Conservation (phyloP, 2,113 vertebrate species). For the Nothobranchius kuhntae region DNA sequence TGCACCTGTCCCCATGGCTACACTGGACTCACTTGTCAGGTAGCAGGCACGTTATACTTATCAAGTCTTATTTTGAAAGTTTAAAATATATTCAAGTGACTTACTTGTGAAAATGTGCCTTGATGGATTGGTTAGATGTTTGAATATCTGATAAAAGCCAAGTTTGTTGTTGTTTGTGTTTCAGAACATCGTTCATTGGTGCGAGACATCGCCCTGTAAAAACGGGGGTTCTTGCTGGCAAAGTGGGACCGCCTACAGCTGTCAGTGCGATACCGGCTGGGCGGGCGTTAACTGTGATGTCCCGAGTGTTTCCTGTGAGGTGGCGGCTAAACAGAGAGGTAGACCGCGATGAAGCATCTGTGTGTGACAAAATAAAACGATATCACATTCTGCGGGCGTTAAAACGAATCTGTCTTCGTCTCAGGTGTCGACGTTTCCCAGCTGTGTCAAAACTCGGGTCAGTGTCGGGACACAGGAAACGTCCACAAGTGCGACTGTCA, state of each 20-base stretch:
- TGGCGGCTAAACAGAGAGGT: slow-evolving; percentile 93
- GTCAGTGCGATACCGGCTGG: slow-evolving; percentile 90
- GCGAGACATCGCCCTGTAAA: slow-evolving; percentile 92
- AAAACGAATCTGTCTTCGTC: neutral
- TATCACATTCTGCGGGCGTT: too few relatives aligned
- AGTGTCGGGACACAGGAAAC: slow-evolving; percentile 88
- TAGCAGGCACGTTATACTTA: slow-evolving; percentile 42
- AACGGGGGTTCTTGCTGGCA: slow-evolving; percentile 93
- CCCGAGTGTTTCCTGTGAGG: slow-evolving; percentile 94
- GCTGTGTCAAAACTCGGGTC: slow-evolving; percentile 89
- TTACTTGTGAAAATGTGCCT: neutral
- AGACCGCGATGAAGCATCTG: neutral
- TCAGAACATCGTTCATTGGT: slow-evolving; percentile 93
- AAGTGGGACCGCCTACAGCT: slow-evolving; percentile 86
- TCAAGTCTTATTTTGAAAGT: too few relatives aligned
- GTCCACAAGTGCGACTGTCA: slow-evolving; percentile 94
- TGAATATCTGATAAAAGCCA: neutral
- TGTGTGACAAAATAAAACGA: too few relatives aligned
- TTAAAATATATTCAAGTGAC: too few relatives aligned
- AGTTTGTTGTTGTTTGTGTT: neutral
- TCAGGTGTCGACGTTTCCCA: slow-evolving; percentile 83
- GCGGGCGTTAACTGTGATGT: slow-evolving; percentile 92
- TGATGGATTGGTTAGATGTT: neutral
- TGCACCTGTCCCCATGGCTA: slow-evolving; percentile 95
- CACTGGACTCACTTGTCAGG: slow-evolving; percentile 94